Evolutionary conservation across 2,888 invertebrate genomes (phyloP), one percentile per base, ranked within the genome.

Genomic region (Parapristionchus giblindavisi): DNA sequence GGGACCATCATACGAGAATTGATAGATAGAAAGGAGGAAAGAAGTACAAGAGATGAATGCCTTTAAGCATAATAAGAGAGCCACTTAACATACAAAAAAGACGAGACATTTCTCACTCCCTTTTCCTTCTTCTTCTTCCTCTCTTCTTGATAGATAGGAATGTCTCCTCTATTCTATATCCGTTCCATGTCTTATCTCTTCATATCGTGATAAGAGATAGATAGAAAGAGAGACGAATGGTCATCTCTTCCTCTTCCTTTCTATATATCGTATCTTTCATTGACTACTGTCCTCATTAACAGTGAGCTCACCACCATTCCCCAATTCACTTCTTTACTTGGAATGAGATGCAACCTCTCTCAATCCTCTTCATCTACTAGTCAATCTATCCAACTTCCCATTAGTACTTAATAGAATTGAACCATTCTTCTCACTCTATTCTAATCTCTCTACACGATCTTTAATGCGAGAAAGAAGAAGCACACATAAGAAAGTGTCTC

Each of bases 211-310:
- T 17, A 43, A 17, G 11, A 8, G 43, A 43, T 27, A 40, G 27
- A 61, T 40, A 40, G 60, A 24, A 34, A 34, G 60, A 34, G 36
- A n/a, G 34, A 14, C 14, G 29, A 8, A 36, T 24, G 40, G 24
- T 40, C 40, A 61, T 61, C 61, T 61, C 24, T n/a, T 61, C 27
- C 61, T 34, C 60, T 27, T 66, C 66, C 40, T 11, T 40, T 38
- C 51, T n/a, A 21, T 36, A 34, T 36, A 32, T 38, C 38, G 1
- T 27, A 3, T 48, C 70, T 52, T 21, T 14, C 56, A 11, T 14
- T n/a, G 14, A 32, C 34, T 70, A 54, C 54, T 52, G 56, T 54
- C 70, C 70, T 66, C 66, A 51, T 66, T 66, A 66, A 66, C 34
- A 48, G 11, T 17, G 27, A 27, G 8, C 56, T 70, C 54, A 54